phyloP scores from a whole-genome alignment of 2,888 invertebrate genomes.

The Melangyna quadrimaculata region DNA sequence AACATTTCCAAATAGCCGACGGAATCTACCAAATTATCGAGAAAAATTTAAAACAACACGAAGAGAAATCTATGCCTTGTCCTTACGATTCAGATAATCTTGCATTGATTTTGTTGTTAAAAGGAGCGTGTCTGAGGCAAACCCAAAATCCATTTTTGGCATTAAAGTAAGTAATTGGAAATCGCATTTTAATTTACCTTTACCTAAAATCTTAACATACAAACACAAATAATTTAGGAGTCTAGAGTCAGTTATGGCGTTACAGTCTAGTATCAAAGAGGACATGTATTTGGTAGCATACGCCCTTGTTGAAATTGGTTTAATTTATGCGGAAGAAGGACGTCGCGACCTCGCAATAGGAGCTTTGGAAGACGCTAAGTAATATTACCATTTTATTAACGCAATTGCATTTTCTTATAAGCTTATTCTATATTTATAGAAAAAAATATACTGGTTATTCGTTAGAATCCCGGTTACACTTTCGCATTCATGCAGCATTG shows the following conservation, averaged over 20 bases:
- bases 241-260: slow-evolving; percentile 78
- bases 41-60: slow-evolving; percentile 79
- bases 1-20: slow-evolving; percentile 85
- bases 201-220: too few relatives aligned
- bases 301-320: slow-evolving; percentile 91
- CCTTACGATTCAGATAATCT: slow-evolving; percentile 86
- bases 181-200: slow-evolving; percentile 61
- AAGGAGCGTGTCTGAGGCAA: slow-evolving; percentile 91
- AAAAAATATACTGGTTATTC: slow-evolving; percentile 94
- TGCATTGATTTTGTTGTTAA: slow-evolving; percentile 88
- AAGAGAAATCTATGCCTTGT: slow-evolving; percentile 70
- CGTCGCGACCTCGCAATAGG: slow-evolving; percentile 86
- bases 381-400: slow-evolving; percentile 63
- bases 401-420: neutral
- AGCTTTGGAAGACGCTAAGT: slow-evolving; percentile 92
- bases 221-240: slow-evolving; percentile 71
- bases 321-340: slow-evolving; percentile 88
- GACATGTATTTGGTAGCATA: slow-evolving; percentile 93
- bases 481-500: slow-evolving; percentile 91
- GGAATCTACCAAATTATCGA: slow-evolving; percentile 85
- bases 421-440: slow-evolving; percentile 81
- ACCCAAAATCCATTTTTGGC: slow-evolving; percentile 90
- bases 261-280: slow-evolving; percentile 88
- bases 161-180: slow-evolving; percentile 83
- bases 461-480: slow-evolving; percentile 93